phyloP scores from a whole-genome alignment of 2,113 vertebrate species.

The Otus sunia region DNA sequence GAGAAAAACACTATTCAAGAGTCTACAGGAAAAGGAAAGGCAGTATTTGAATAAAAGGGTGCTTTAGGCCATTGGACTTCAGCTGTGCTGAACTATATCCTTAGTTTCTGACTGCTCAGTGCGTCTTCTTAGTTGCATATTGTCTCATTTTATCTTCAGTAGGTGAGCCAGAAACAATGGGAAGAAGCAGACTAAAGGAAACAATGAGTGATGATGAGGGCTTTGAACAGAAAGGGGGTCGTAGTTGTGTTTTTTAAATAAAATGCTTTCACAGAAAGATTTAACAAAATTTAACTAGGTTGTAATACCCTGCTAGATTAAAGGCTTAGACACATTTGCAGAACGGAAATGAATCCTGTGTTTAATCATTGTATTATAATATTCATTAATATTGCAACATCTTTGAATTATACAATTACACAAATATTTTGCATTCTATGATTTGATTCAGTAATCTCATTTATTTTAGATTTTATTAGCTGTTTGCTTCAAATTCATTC shows the following conservation, averaged over 20 bases:
- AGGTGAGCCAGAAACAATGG: background rate
- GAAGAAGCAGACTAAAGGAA: background rate
- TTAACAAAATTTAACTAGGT: slow-evolving; percentile 20
- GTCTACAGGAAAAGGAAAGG: background rate
- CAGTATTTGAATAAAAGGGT: background rate
- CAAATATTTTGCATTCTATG: slow-evolving; percentile 53
- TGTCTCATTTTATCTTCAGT: background rate
- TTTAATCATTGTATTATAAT: slow-evolving; percentile 57
- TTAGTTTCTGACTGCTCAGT: background rate
- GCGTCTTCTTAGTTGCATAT: background rate
- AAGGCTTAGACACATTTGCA: slow-evolving; percentile 40
- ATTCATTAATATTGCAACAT: slow-evolving; percentile 50
- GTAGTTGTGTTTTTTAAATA: background rate
- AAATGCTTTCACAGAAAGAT: slow-evolving; percentile 1
- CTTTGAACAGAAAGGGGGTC: background rate
- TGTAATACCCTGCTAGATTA: slow-evolving; percentile 35
- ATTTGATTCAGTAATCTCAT: slow-evolving; percentile 36
- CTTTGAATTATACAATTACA: slow-evolving; percentile 60
- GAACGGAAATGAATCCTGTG: slow-evolving; percentile 43
- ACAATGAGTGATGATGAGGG: background rate
- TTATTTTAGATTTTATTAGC: slow-evolving; percentile 62
- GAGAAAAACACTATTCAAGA: background rate
- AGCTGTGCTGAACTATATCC: background rate
- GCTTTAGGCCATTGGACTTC: background rate
- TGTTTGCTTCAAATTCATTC: slow-evolving; percentile 33